Base-by-base conservation (phyloP, 2,797 vertebrate species). In the Sternarchorhynchus goeldii region DNA sequence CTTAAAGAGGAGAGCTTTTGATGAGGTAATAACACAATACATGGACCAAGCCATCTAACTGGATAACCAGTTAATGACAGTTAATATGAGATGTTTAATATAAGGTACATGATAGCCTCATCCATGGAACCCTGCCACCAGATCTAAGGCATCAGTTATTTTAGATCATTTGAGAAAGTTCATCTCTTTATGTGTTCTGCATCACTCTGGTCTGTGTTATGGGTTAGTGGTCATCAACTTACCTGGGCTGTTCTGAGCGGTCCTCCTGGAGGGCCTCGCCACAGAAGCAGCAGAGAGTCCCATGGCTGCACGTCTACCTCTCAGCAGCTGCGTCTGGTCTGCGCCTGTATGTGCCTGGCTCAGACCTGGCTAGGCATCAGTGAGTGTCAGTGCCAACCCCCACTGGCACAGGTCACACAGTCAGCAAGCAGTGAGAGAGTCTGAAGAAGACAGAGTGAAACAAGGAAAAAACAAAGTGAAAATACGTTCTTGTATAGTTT, bases 211-310 rank as follows among this genome's bases (percentile, higher is more conserved):
- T 21, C 25, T 18, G 21, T 12, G 14, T 53, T 17, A 4, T 29
- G 20, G 21, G 34, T 74, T 20, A n/a, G 12, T 56, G 31, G 45
- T 41, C 3, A 56, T 80, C 10, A 2, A 90, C 91, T 93, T 87
- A 94, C 93, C 91, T 16, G 85, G 83, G 86, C 87, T 90, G 82
- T 85, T 81, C 79, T 82, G 85, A 81, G 82, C 79, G 72, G 83
- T 76, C 79, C 79, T 78, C 72, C 77, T 76, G 73, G 71, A 82
- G 75, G 20, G 68, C 72, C 84, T 89, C 89, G 88, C 87, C 84
- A 3, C 87, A 88, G 78, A 86, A 84, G 70, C 82, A 82, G 74
- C 78, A 72, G 45, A 75, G 62, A 85, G 79, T 75, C 82, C 75
- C 82, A 83, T 81, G 58, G 76, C 82, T 82, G 69, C 66, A 63